Conservation (phyloP, 2,113 vertebrate genomes). For the Jacana jacana region DNA sequence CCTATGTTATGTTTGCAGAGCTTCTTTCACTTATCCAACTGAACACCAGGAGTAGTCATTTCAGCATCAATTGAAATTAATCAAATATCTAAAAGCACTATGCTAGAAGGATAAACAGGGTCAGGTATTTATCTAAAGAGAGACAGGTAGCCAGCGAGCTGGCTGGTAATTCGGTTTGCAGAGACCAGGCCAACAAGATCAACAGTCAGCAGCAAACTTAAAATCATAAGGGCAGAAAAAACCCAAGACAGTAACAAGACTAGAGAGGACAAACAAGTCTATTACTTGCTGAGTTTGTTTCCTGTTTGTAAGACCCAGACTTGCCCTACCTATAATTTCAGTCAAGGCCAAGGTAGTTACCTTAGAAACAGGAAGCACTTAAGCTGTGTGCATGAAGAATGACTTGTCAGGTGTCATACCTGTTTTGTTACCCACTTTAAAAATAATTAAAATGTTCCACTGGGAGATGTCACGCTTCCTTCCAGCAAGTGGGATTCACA, state of each 20-base stretch:
- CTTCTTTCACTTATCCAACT: background rate
- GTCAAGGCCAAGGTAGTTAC: background rate
- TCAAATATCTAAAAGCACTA: background rate
- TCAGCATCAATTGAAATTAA: background rate
- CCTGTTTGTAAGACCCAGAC: background rate
- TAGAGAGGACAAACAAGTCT: background rate
- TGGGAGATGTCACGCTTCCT: background rate
- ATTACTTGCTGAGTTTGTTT: background rate
- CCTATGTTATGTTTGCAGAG: background rate
- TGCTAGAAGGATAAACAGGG: background rate
- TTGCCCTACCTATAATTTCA: background rate
- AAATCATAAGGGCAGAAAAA: background rate
- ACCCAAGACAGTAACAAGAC: background rate
- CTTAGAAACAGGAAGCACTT: constrained; percentile 11
- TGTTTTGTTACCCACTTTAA: background rate
- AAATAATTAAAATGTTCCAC: background rate
- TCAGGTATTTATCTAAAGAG: background rate
- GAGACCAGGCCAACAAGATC: background rate
- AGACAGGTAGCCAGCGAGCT: background rate
- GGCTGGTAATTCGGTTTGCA: background rate
- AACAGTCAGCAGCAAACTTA: background rate
- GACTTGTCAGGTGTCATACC: background rate
- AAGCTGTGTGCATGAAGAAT: background rate
- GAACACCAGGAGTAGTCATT: background rate
- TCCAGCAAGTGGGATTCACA: background rate